Base-by-base conservation (phyloP, 1,140 invertebrate genomes). In the Homalodisca vitripennis region DNA sequence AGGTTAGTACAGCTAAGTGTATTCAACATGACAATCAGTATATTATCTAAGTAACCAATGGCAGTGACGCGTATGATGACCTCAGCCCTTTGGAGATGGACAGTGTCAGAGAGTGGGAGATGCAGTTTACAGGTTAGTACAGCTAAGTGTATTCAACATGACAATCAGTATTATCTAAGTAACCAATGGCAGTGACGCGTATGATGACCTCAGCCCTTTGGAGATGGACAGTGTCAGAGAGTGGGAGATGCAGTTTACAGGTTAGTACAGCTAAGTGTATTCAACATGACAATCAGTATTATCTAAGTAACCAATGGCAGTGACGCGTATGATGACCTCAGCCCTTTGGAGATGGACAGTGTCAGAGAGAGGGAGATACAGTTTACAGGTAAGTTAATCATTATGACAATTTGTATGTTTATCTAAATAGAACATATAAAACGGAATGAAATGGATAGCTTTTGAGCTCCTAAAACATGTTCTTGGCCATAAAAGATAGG, bases 171-270 rank as follows among this genome's bases (percentile, higher is more conserved):
- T n/a, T n/a, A n/a, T 98, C 81, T 90, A 89, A 24, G 90, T 98
- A n/a, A 87, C 86, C 65, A 85, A 91, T 51, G 87, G 91, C 32
- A 91, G 88, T 72, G 91, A 94, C 73, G 92, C 92, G 71, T 97
- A 97, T 83, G 97, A 98, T 85, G 97, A 99, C 80, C 86, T 99
- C 13, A 92, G 89, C 75, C 86, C 88, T 6, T 87, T 89, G 80
- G 87, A 93, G 82, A 92, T 94, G 91, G 91, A 93, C 70, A 92
- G 89, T 32, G 89, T 98, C 0, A 85, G 85, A 73, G 97, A 99
- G 82, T 99, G 97, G 97, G 95, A 98, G 79, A 91, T 92, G 82
- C 97, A 98, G 79, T 97, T 98, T 79, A 92, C 90, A 87, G 95
- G 94, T 94, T 84, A 79, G 63, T 73, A 55, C 34, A 10, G 34